A percentile compares a stretch with the other conserved stretches of the same genome.
Conservation (phyloP, 2,113 vertebrate genomes). For the Chaetura pelagica region DNA sequence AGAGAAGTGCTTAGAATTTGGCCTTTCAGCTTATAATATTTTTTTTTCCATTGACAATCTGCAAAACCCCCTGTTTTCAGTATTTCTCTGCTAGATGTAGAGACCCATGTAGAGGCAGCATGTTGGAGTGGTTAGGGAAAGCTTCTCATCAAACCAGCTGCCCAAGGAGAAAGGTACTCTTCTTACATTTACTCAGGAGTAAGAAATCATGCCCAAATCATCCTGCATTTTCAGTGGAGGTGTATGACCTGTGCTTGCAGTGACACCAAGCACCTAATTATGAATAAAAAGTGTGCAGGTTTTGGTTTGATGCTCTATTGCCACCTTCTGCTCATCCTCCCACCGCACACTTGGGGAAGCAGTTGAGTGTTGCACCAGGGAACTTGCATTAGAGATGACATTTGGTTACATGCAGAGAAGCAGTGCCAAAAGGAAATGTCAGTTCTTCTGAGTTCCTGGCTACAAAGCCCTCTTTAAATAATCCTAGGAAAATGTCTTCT, state of each 20-base stretch:
- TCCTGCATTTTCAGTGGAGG: fast-evolving
- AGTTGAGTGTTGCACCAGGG: fast-evolving
- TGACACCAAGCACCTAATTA: not conserved
- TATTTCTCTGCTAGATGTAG: not conserved
- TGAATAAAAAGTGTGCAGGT: fast-evolving
- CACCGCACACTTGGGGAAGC: fast-evolving
- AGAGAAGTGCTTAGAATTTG: not conserved
- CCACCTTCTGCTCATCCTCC: conserved; percentile 23
- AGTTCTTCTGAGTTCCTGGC: not conserved
- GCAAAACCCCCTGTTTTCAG: not conserved
- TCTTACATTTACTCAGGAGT: fast-evolving
- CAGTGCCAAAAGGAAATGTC: not conserved
- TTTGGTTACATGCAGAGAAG: not conserved
- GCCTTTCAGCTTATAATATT: not conserved
- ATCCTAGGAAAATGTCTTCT: not conserved
- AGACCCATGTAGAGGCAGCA: not conserved
- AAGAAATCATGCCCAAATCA: not conserved
- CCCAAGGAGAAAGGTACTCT: not conserved
- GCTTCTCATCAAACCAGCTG: not conserved
- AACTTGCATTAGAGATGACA: not conserved
- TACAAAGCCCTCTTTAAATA: not conserved
- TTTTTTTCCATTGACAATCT: not conserved
- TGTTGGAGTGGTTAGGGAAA: not conserved
- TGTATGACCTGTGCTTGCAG: fast-evolving
- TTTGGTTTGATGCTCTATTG: not conserved